Evolutionary conservation across 1,140 invertebrate genomes (phyloP).

Genomic region (Ladona fulva): DNA sequence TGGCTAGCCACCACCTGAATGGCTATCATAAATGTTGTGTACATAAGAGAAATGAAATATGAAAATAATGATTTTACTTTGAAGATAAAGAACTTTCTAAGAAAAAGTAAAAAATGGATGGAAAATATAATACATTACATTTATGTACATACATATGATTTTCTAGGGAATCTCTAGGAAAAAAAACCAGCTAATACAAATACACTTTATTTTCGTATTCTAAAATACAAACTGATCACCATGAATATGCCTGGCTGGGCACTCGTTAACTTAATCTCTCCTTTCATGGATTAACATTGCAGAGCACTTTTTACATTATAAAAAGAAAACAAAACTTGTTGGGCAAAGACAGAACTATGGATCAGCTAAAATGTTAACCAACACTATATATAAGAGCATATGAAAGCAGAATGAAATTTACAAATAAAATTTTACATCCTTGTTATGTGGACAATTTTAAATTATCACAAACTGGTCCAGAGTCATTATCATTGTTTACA

Average conservation of each 20-base stretch:
- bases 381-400: slow-evolving; percentile 10
- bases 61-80: no score
- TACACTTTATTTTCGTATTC: slow-evolving; percentile 10
- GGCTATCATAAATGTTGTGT: no score
- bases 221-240: slow-evolving; percentile 10
- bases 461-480: neutral
- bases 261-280: neutral
- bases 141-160: no score
- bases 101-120: no score
- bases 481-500: no score
- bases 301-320: neutral
- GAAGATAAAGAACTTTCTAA: no score
- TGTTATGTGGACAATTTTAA: neutral
- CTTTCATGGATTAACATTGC: slow-evolving; percentile 5
- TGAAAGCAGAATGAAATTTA: neutral
- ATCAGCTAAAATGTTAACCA: neutral
- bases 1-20: no score
- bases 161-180: no score
- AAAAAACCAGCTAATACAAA: neutral
- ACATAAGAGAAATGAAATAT: no score
- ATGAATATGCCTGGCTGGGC: neutral
- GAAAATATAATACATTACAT: no score
- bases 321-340: neutral
- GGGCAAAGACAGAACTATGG: neutral
- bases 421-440: neutral